Base-by-base conservation (phyloP, 2,797 vertebrate genomes). In the Glyptemys insculpta region DNA sequence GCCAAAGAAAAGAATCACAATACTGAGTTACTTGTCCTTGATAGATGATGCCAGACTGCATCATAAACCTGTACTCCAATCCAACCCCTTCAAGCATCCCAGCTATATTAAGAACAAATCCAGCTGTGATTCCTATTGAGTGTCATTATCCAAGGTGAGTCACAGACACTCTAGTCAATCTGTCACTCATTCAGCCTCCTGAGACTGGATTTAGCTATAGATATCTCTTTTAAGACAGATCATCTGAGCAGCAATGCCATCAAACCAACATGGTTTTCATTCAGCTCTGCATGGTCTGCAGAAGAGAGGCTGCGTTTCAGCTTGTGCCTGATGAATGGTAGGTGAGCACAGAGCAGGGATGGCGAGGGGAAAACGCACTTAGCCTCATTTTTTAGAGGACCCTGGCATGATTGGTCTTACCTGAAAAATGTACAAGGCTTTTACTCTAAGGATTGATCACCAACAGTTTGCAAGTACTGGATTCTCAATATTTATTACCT, bases 301-400 rank as follows among this genome's bases (percentile, higher is more conserved):
- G 27, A 85, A n/a, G 83, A 87, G 37, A 92, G n/a, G 90, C 12
- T 79, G 12, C 53, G 5, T 47, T 92, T 88, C 85, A 52, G 12
- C n/a, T 19, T 89, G 90, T 9, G n/a, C 76, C 23, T 78, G 15
- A 90, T 86, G 49, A 15, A 19, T 59, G 37, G 41, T 1, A 1
- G 53, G 37, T 83, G 25, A 78, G 25, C 19, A 81, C 9, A 34
- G 34, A 6, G 7, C 18, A 6, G 8, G 6, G 8, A 34, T 85
- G 8, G 23, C 3, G 19, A 81, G 44, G n/a, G 12, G 91, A 11
- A 29, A 85, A 91, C 4, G 44, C 27, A n/a, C 94, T 92, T 87
- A 88, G 54, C n/a, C 91, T 94, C 81, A 76, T 85, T 80, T 31
- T 89, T 89, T n/a, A 85, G 62, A 52, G 90, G 79, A 54, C n/a